phyloP scores from a whole-genome alignment of 2,113 vertebrate species.

The Otocyon megalotis region DNA sequence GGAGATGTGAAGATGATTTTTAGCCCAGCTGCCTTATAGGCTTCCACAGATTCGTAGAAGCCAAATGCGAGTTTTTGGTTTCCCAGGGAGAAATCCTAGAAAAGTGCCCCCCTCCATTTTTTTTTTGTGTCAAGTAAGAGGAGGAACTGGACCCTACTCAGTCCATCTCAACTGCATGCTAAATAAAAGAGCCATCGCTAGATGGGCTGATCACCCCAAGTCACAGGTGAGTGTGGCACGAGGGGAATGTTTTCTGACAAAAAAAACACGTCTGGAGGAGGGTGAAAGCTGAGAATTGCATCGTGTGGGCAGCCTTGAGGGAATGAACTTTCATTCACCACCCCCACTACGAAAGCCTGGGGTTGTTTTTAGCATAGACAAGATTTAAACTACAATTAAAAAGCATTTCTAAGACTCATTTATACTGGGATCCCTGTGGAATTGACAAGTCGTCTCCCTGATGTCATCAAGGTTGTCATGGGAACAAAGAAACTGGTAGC shows the following conservation, averaged over 20 bases:
- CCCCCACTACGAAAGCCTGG: not conserved
- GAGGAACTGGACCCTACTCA: not conserved
- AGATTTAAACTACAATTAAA: constrained; percentile 76
- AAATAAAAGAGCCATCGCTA: constrained; percentile 21
- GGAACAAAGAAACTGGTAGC: constrained; percentile 82
- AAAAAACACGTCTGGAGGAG: constrained; percentile 17
- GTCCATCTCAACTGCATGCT: not conserved
- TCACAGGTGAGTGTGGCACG: not conserved
- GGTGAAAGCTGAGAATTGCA: constrained; percentile 32
- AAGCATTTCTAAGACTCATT: constrained; percentile 74
- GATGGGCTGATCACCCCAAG: not conserved
- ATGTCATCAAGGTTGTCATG: constrained; percentile 85
- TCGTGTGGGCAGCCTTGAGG: not conserved
- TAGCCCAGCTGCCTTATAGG: not conserved
- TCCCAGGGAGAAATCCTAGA: not conserved
- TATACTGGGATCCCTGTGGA: constrained; percentile 68
- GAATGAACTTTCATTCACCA: constrained; percentile 40
- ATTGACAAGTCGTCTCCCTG: constrained; percentile 71
- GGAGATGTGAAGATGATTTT: constrained; percentile 34
- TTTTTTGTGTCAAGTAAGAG: not conserved
- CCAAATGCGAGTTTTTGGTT: not conserved
- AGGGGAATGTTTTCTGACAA: constrained; percentile 69
- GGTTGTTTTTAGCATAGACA: constrained; percentile 58
- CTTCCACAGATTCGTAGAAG: constrained; percentile 17
- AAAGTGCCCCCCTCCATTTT: not conserved